These are phyloP conservation scores for Cerastis leucographa DNA, from an alignment of 2,888 invertebrate genomes.

Conservation along the genomic window DNA sequence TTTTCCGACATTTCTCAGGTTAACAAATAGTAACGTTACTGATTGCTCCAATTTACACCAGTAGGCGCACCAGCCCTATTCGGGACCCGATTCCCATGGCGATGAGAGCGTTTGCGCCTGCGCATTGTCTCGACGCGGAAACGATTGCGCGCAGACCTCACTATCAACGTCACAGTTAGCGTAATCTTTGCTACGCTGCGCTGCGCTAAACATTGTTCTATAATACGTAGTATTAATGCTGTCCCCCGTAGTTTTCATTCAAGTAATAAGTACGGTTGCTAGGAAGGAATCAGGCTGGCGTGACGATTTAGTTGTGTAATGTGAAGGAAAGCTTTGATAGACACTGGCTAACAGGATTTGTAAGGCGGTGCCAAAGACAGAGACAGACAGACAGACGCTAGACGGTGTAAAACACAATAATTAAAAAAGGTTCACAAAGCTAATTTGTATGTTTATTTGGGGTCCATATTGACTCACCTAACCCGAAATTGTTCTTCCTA, in stretches of 20 bases:
- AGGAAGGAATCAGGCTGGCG: constrained; percentile 3
- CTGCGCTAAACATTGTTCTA: constrained; percentile 47
- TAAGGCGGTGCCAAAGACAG: too few species aligned
- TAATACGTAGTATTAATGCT: constrained; percentile 61
- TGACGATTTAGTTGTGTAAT: constrained; percentile 8
- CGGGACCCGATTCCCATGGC: constrained; percentile 81
- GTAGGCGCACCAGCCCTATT: constrained; percentile 57
- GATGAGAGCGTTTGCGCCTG: constrained; percentile 78
- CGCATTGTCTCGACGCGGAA: constrained; percentile 85
- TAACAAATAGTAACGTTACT: constrained; percentile 2
- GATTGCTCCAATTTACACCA: constrained; percentile 40
- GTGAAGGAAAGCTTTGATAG: too few species aligned
- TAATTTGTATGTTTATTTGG: too few species aligned
- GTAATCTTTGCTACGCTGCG: constrained; percentile 64
- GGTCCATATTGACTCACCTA: too few species aligned
- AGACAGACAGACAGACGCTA: too few species aligned
- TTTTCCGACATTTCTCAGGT: background rate
- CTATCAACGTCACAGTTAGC: constrained; percentile 69
- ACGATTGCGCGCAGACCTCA: constrained; percentile 67
- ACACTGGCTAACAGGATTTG: background rate
- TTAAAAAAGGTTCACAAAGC: too few species aligned
- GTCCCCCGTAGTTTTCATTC: constrained; percentile 45
- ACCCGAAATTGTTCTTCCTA: too few species aligned
- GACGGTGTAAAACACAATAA: too few species aligned
- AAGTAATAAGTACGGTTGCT: background rate